Evolutionary conservation across 2,797 vertebrate genomes (phyloP).

Genomic region (Macrochelys suwanniensis): DNA sequence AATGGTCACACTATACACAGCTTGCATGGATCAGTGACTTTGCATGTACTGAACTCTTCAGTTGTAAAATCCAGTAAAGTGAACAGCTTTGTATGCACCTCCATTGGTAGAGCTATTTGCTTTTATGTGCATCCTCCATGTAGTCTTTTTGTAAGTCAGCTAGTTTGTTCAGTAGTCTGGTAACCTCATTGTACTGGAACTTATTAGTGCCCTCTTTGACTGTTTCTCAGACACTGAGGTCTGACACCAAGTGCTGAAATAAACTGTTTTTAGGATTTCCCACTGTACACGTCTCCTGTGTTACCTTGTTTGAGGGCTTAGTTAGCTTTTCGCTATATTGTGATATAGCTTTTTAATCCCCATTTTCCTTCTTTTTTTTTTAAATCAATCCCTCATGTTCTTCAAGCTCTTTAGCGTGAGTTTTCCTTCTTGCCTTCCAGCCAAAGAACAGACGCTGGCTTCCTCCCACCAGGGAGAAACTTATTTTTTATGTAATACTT

Average conservation of each 20-base stretch:
- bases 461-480: slow-evolving; percentile 48
- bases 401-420: slow-evolving; percentile 29
- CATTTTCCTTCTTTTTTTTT: slow-evolving; percentile 33
- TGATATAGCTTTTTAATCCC: slow-evolving; percentile 41
- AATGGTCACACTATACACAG: background rate
- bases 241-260: slow-evolving; percentile 39
- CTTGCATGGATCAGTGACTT: background rate
- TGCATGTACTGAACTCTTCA: background rate
- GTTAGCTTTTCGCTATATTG: slow-evolving; percentile 23
- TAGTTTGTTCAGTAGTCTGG: background rate
- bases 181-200: background rate
- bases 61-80: background rate
- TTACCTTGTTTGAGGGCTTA: slow-evolving; percentile 42
- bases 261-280: slow-evolving; percentile 54
- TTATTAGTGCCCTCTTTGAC: slow-evolving; percentile 32
- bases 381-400: slow-evolving; percentile 57
- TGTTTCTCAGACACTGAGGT: background rate
- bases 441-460: slow-evolving; percentile 40
- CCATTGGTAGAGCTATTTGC: background rate
- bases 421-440: slow-evolving; percentile 53
- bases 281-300: slow-evolving; percentile 10
- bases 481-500: slow-evolving; percentile 40
- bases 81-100: background rate
- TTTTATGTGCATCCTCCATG: slow-evolving; percentile 14
- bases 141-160: background rate